Conservation (phyloP, 2,888 invertebrate species). For the Diaprepes abbreviatus region DNA sequence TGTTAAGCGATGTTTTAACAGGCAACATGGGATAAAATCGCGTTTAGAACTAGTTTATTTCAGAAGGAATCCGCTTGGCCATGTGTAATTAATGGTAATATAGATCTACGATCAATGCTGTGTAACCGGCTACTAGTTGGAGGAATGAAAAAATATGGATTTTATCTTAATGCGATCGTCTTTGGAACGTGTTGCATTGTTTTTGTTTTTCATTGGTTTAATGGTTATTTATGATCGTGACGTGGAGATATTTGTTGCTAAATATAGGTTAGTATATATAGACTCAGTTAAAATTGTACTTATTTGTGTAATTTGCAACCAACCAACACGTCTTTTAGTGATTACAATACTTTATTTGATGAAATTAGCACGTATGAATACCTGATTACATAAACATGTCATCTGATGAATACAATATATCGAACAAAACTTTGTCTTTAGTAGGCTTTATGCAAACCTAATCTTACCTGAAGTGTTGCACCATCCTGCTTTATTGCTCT, state of each 20-base stretch:
- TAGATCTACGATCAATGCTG: slow-evolving; percentile 34
- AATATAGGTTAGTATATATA: too few relatives aligned
- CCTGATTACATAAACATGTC: too few relatives aligned
- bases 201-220: slow-evolving; percentile 30
- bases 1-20: slow-evolving; percentile 33
- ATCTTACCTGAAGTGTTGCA: too few relatives aligned
- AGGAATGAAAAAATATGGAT: slow-evolving; percentile 27
- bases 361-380: too few relatives aligned
- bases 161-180: slow-evolving; percentile 47
- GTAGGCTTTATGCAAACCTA: too few relatives aligned
- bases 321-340: too few relatives aligned
- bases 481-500: too few relatives aligned
- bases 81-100: slow-evolving; percentile 48
- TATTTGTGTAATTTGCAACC: too few relatives aligned
- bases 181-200: slow-evolving; percentile 43
- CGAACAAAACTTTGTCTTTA: too few relatives aligned
- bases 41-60: slow-evolving; percentile 27
- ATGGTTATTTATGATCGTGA: slow-evolving; percentile 12
- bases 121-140: slow-evolving; percentile 26
- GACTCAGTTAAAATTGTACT: too few relatives aligned
- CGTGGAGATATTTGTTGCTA: slow-evolving; percentile 18
- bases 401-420: too few relatives aligned
- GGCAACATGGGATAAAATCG: slow-evolving; percentile 32
- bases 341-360: too few relatives aligned
- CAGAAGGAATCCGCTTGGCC: slow-evolving; percentile 39